Conservation (phyloP, 1,140 invertebrate genomes). For the silkworm (Bombyx mori) region ASM3026992v2 NC_085124.1:9136501-9137000, state of each 20-base stretch:
- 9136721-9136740: slow-evolving; percentile 65
- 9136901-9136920: slow-evolving; percentile 61
- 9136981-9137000: slow-evolving; percentile 32
- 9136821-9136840: slow-evolving; percentile 67
- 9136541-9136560: neutral
- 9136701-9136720: slow-evolving; percentile 60
- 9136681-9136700: slow-evolving; percentile 36
- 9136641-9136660: slow-evolving; percentile 32
- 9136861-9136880: slow-evolving; percentile 64
- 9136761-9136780: slow-evolving; percentile 48
- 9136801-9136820: slow-evolving; percentile 66
- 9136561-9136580: too few relatives aligned
- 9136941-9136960: slow-evolving; percentile 58
- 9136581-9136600: slow-evolving; percentile 1
- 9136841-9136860: slow-evolving; percentile 61
- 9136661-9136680: slow-evolving; percentile 39
- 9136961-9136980: slow-evolving; percentile 56
- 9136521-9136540: neutral
- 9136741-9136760: slow-evolving; percentile 45
- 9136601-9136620: too few relatives aligned
- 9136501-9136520: slow-evolving; percentile 2
- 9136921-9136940: slow-evolving; percentile 42
- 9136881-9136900: slow-evolving; percentile 70
- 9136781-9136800: slow-evolving; percentile 70
- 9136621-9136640: slow-evolving; percentile 16